Evolutionary conservation across 2,888 invertebrate genomes (phyloP).

Genomic region (Sesia apiformis): DNA sequence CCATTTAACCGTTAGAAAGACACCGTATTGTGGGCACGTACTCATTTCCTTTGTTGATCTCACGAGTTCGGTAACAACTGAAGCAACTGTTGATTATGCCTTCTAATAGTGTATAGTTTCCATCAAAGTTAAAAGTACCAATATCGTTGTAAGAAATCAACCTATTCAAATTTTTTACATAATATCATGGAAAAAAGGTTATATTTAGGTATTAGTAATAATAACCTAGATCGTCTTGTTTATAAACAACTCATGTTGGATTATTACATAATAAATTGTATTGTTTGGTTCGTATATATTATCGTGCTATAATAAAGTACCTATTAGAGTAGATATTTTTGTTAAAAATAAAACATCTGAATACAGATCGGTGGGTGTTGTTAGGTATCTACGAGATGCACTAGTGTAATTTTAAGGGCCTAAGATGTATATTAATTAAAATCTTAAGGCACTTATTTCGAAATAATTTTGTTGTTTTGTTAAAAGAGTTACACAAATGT

Average conservation of each 20-base stretch:
- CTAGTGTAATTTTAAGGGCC: slow-evolving; percentile 28
- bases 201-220: neutral
- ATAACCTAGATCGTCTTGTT: no score
- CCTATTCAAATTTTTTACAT: neutral
- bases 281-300: no score
- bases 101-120: slow-evolving; percentile 28
- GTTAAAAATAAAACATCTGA: no score
- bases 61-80: slow-evolving; percentile 5
- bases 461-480: no score
- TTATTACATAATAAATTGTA: no score
- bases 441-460: slow-evolving; percentile 37
- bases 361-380: no score
- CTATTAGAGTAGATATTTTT: no score
- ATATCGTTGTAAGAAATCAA: slow-evolving; percentile 1
- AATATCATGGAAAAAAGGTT: neutral
- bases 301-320: no score
- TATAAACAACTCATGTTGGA: no score
- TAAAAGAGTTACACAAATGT: no score
- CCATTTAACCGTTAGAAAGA: neutral
- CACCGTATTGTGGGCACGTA: slow-evolving; percentile 10
- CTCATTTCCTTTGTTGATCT: slow-evolving; percentile 34
- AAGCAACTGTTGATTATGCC: slow-evolving; percentile 44
- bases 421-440: slow-evolving; percentile 34
- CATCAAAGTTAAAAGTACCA: neutral
- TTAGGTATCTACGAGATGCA: no score